Percentiles rank a stretch among this genome's conserved stretches.
Conservation (phyloP, 2,797 vertebrate species). For the Chrosomus eos region DNA sequence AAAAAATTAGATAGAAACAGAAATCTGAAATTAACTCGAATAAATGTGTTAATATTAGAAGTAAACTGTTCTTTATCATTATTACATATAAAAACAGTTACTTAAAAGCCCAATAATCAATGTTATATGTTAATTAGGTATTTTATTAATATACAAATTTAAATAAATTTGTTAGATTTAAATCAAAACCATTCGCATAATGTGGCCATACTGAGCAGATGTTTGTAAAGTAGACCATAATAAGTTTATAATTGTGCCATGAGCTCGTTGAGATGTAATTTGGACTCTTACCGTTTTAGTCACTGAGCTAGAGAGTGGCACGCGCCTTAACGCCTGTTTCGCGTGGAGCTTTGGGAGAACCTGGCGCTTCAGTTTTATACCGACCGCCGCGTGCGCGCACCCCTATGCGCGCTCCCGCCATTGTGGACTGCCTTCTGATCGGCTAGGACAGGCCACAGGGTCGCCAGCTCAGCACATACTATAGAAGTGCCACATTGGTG, state of each 20-base stretch:
- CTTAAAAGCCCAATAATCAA: not conserved
- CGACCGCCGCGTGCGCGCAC: constrained; percentile 54
- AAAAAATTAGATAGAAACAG: not conserved
- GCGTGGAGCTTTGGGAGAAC: constrained; percentile 77
- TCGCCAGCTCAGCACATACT: constrained; percentile 79
- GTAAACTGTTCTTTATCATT: not conserved
- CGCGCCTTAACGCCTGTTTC: constrained; percentile 73
- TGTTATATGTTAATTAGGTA: not conserved
- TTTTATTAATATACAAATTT: not conserved
- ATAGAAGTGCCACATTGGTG: constrained; percentile 54
- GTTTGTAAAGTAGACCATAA: constrained; percentile 24
- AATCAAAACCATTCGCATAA: not conserved
- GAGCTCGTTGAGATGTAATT: constrained; percentile 52
- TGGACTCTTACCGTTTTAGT: constrained; percentile 74
- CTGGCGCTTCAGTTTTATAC: constrained; percentile 85
- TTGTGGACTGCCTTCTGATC: not conserved
- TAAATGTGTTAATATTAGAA: not conserved
- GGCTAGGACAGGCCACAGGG: constrained; percentile 1
- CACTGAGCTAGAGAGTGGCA: constrained; percentile 71
- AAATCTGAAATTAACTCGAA: not conserved
- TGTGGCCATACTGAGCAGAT: constrained; percentile 16
- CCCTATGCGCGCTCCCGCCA: constrained; percentile 45
- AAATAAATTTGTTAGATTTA: not conserved
- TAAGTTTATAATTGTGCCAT: constrained; percentile 6
- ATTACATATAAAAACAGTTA: not conserved